These are phyloP conservation scores for Halichoerus grypus DNA, from an alignment of 2,113 vertebrate species.

Conservation along the genomic window DNA sequence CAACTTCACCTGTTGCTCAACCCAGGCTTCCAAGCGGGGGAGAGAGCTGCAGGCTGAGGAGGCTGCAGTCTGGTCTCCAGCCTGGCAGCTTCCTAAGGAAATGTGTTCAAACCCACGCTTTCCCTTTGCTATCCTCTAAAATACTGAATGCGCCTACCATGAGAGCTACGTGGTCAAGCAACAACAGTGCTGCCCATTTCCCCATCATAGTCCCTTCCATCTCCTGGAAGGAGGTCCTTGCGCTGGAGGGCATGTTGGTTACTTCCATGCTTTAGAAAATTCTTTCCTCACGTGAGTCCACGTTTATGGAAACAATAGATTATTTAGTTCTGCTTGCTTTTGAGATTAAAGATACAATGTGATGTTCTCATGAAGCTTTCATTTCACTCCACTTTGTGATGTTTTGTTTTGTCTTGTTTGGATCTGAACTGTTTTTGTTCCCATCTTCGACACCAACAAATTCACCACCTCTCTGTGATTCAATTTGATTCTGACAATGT, in stretches of 20 bases:
- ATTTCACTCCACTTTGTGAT: background rate
- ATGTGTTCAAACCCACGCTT: background rate
- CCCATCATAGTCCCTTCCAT: too few relatives aligned
- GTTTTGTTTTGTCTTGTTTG: background rate
- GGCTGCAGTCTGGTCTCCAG: background rate
- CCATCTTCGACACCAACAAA: too few relatives aligned
- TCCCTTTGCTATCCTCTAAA: background rate
- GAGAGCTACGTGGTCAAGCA: too few relatives aligned
- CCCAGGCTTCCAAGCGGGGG: background rate
- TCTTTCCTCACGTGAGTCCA: too few relatives aligned
- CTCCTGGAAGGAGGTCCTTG: background rate
- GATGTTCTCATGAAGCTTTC: background rate
- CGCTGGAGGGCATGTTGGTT: too few relatives aligned
- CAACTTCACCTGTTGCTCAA: background rate
- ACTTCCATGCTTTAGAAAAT: background rate
- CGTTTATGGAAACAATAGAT: background rate
- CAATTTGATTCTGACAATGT: background rate
- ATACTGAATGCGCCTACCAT: too few relatives aligned
- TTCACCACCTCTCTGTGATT: too few relatives aligned
- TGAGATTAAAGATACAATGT: background rate
- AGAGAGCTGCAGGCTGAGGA: background rate
- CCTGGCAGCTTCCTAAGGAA: background rate
- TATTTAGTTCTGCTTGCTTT: background rate
- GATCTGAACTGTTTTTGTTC: background rate
- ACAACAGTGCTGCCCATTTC: too few relatives aligned